Evolutionary conservation across 2,888 invertebrate species (phyloP), one percentile per base, ranked within the genome.

Genomic region (Unio delphinus): DNA sequence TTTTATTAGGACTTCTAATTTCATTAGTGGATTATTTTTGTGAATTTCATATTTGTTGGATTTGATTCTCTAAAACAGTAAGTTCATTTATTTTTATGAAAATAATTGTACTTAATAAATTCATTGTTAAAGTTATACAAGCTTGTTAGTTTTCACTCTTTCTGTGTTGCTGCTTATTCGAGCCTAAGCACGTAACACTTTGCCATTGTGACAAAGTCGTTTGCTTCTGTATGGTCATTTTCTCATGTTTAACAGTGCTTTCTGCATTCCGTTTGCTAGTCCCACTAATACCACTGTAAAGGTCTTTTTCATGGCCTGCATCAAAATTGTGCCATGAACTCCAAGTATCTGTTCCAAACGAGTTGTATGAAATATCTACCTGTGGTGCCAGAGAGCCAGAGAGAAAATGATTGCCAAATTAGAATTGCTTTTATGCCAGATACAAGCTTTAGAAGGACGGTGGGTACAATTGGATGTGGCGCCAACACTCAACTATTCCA

Each of bases 381-480:
- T 71, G 70, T 4, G 71, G 67, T 2, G 67, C 67, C 11, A 69
- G 72, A 3, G 69, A 74, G 58, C 69, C 74, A 28, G 74, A 69
- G 67, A 72, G 72, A 45, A 74, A 69, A 56, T 74, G 69, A 26
- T 20, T 20, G 66, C 55, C 34, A 74, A 55, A 55, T 64, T 23
- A 20, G n/a, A 45, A 26, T 26, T 15, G 26, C 28, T 17, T 61
- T 67, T 7, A 66, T 28, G 15, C 26, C 17, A 4, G 59, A 11
- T 3, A 74, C 23, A 6, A 69, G 15, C 61, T 72, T 75, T 11
- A 65, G 34, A 8, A 61, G 28, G 8, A 75, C 68, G 5, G 68
- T 67, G 15, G 57, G 30, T 11, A 72, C 68, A 72, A 75, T 72
- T 1, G 69, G 23, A 45, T 28, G 28, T 3, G 4, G 28, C 28